phyloP scores from a whole-genome alignment of 37 sponge, comb jelly and placozoan genomes.

The Cliona cf. orientalis region DNA sequence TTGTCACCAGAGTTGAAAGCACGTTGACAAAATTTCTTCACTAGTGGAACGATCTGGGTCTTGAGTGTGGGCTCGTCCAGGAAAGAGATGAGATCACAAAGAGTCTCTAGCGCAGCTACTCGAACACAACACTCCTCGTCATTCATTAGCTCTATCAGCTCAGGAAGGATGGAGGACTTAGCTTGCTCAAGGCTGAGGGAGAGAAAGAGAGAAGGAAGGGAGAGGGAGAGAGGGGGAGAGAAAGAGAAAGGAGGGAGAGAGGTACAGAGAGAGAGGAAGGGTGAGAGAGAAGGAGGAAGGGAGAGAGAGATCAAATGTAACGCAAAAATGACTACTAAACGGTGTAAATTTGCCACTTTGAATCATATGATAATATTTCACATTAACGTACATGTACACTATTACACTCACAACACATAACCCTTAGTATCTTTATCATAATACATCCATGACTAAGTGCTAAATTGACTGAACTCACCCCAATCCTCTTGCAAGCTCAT shows the following conservation, averaged over 20 bases:
- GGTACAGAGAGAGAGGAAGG: no score
- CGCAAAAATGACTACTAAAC: no score
- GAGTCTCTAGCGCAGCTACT: slow-evolving; percentile 47
- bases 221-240: slow-evolving; percentile 3
- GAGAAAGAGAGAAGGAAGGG: not conserved
- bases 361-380: no score
- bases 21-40: slow-evolving; percentile 32
- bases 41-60: slow-evolving; percentile 13
- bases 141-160: slow-evolving; percentile 43
- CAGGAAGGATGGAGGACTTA: slow-evolving; percentile 48
- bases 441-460: not conserved
- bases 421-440: not conserved
- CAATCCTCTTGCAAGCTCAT: slow-evolving; percentile 25
- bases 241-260: no score
- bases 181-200: slow-evolving; percentile 23
- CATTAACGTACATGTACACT: not conserved
- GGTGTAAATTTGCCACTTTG: no score
- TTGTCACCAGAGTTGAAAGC: slow-evolving; percentile 9
- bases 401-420: not conserved
- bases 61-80: slow-evolving; percentile 21
- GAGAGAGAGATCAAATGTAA: no score
- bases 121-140: slow-evolving; percentile 73
- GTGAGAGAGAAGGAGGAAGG: no score
- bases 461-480: slow-evolving; percentile 41
- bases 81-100: slow-evolving; percentile 41